Evolutionary conservation across 2,888 invertebrate genomes (phyloP), one percentile per base, ranked within the genome.

Genomic region (Callinectes sapidus): DNA sequence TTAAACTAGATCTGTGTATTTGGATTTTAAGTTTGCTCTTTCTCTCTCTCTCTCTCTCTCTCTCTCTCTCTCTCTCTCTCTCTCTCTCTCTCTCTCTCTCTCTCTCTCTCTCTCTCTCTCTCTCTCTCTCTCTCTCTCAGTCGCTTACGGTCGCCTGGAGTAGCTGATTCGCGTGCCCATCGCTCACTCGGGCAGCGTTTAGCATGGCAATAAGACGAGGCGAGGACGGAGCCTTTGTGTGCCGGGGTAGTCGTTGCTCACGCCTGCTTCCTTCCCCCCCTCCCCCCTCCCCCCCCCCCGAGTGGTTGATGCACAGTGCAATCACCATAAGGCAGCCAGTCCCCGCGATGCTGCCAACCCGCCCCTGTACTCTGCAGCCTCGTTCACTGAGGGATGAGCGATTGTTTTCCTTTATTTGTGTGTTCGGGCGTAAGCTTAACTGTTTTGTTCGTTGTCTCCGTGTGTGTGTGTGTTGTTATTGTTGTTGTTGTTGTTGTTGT

Each of bases 41-140:
- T 42, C 87, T 87, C 48, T 87, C 87, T 87, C 87, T 39, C 23
- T 87, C 87, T 87, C 42, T 87, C 87, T 35, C 87, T 87, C 87
- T 87, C 87, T 87, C 87, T 39, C 87, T 48, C 48, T 87, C 87
- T 87, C 87, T 10, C 54, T 54, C 87, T 23, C 28, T 87, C 42
- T 42, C 87, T 42, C 42, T 42, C 87, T 87, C 48, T 42, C 39
- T 87, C 87, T 87, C 42, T 35, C 87, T 87, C 87, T 39, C 42
- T 39, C 35, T 87, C 87, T 87, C 42, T 87, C 87, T 39, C 61
- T 61, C 87, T 48, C 48, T 42, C 42, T n/a, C 87, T n/a, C 87
- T 42, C 39, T 14, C 39, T 42, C 87, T 5, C 39, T 87, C 28
- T 10, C 71, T 23, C 10, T 10, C 71, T 28, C 16, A 28, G 28